Evolutionary conservation across 2,888 invertebrate species (phyloP).

Genomic region (Zhuqinia jingwanae): DNA sequence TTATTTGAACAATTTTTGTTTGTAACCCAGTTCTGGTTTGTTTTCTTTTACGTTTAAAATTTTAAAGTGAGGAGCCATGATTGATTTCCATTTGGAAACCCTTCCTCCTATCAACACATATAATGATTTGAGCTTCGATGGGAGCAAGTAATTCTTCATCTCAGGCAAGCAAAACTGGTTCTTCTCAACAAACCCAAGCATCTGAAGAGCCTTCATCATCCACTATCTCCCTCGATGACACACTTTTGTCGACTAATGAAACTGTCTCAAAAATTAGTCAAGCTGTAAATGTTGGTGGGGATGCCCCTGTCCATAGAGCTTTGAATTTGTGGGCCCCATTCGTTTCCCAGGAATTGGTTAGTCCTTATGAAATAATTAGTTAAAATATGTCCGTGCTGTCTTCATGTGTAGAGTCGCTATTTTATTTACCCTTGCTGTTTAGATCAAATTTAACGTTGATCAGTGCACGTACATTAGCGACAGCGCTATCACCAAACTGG

Average conservation of each 20-base stretch:
- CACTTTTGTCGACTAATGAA: background rate
- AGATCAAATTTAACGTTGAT: background rate
- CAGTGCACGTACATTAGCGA: constrained; percentile 20
- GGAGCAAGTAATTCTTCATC: background rate
- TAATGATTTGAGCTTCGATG: background rate
- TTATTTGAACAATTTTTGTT: too few relatives aligned
- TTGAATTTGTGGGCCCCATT: background rate
- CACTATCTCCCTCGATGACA: constrained; percentile 4
- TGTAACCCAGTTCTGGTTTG: too few relatives aligned
- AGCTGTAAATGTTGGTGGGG: background rate
- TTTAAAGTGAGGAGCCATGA: too few relatives aligned
- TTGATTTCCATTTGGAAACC: background rate
- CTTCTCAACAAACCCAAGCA: background rate
- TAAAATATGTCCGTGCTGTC: too few relatives aligned
- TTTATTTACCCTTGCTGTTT: too few relatives aligned
- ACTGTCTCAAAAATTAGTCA: background rate
- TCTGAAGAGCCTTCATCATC: constrained; percentile 30
- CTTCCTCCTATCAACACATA: background rate
- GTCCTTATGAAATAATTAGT: background rate
- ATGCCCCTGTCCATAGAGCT: background rate
- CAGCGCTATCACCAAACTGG: constrained; percentile 37
- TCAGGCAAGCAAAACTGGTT: background rate
- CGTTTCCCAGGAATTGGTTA: background rate
- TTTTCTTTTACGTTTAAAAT: too few relatives aligned
- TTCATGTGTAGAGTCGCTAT: too few relatives aligned